Base-by-base conservation (phyloP, 2,797 vertebrate species). In the Bryconaethiops microstoma region DNA sequence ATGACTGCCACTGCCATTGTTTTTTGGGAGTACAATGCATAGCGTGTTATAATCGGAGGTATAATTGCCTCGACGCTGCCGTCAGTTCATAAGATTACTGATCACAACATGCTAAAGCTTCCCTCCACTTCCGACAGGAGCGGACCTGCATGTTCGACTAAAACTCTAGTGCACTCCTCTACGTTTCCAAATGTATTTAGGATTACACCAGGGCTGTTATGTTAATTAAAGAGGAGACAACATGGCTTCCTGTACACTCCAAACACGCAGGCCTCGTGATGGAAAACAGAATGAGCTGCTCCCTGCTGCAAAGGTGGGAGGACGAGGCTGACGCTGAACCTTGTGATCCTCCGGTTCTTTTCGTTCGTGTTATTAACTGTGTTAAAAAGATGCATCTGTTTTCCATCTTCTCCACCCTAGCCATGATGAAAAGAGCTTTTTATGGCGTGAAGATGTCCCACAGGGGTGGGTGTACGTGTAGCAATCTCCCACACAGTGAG, bases 1-100 rank as follows among this genome's bases (percentile, higher is more conserved):
- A 54, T 42, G 59, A 77, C 62, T 52, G 70, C 42, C 76, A 55
- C 70, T 79, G n/a, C 79, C 60, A 84, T 45, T 75, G 74, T 4
- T 45, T 42, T 69, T 59, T 67, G 21, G 10, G 70, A 35, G 25
- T 52, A 35, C 7, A 72, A 35, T n/a, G 25, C 52, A 35, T 59
- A 40, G 29, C 12, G 35, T 29, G 17, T n/a, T 57, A 73, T 17
- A 39, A 55, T 57, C 23, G 40, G 1, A 54, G 21, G 23, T 63
- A 63, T 76, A 23, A 35, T 39, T 0, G 9, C 54, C 39, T 8
- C 35, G 40, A n/a, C 7, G 57, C 39, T 71, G 23, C 65, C 35
- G 71, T 65, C n/a, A 40, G 48, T 25, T 52, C 60, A 52, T 16
- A 42, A 13, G 55, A 16, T 72, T 16, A 19, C 45, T 6, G 12